Base-by-base conservation (phyloP, 2,113 vertebrate species). In the Oriolus oriolus region DNA sequence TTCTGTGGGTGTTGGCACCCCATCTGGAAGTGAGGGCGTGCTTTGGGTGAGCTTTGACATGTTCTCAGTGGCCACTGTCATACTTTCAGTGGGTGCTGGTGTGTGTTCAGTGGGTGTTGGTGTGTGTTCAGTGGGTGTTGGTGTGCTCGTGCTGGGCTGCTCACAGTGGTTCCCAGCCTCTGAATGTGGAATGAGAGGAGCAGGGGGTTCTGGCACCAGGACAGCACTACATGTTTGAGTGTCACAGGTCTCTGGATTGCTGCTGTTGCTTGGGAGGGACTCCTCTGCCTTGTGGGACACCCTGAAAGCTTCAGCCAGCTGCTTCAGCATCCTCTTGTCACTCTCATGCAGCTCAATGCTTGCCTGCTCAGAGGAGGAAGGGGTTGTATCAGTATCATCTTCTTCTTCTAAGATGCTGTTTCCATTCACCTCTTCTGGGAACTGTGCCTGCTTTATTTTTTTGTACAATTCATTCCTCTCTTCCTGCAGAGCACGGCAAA, bases 401-500 rank as follows among this genome's bases (percentile, higher is more conserved):
- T 81, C 97, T 8, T 98, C 97, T 24, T 95, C 96, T 20, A 97
- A 95, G 60, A 66, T 68, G 22, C 74, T 91, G 22, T 77, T 77
- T 68, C 54, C 86, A 77, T 96, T 96, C 44, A 93, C 65, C 37
- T 96, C 96, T 30, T 96, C 94, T 20, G 94, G 45, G 35, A 86
- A 33, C 63, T 98, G 98, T 9, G 99, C 98, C 11, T 99, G 98
- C 96, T 98, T 98, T 86, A 99, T 99, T 97, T 99, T 99, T 66
- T 96, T 97, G 53, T 99, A 99, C 41, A 99, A 97, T 89, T 98
- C 96, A 6, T 97, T 98, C 78, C 99, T 98, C 96, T 99, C 99
- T 17, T 99, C 98, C 95, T 99, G 99, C 52, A 99, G 97, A 26
- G 98, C 98, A 37, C 98, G 98, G 33, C 99, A 99, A 47, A 99